Base-by-base conservation (phyloP, 1,140 invertebrate species). In the Drosophila teissieri region DNA sequence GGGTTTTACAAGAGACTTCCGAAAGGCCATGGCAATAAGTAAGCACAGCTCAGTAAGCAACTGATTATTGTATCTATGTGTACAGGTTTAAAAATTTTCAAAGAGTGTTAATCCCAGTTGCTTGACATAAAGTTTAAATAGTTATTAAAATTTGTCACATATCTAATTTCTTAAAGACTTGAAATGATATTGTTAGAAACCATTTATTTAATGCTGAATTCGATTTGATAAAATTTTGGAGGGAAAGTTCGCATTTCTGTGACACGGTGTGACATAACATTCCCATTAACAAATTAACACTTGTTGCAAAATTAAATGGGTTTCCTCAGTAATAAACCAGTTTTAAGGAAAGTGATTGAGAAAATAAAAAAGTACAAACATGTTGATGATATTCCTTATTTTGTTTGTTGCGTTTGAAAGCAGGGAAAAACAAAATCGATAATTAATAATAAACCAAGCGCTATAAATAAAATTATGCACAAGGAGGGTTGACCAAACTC, bases 391-490 rank as follows among this genome's bases (percentile, higher is more conserved):
- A 31, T 67, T 51, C 15, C 48, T 40, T 27, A 15, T 68, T 69
- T 65, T 17, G 46, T 42, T 51, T 24, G 34, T 19, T 63, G n/a
- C 45, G 14, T 67, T 64, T 64, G 46, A n/a, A 10, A 17, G 49
- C 4, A 42, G 27, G 27, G 22, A 27, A 12, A 36, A 19, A 46
- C 22, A 72, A 88, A 86, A 86, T 86, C 83, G 53, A 86, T 88
- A 77, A 63, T 79, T 76, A 76, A 86, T 88, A 88, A 88, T 79
- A 88, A 88, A 46, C 75, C 61, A 63, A 45, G 34, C 45, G 58
- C 79, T 83, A 88, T 76, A 88, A 88, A 88, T 73, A 83, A 60
- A 79, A 67, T 45, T 58, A 69, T 65, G 51, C 65, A 63, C 67
- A 76, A 63, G 48, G 72, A 72, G 60, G 44, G 27, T 62, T 45